Base-by-base conservation (phyloP, 2,797 vertebrate species). In the Clarias platycephalus region DNA sequence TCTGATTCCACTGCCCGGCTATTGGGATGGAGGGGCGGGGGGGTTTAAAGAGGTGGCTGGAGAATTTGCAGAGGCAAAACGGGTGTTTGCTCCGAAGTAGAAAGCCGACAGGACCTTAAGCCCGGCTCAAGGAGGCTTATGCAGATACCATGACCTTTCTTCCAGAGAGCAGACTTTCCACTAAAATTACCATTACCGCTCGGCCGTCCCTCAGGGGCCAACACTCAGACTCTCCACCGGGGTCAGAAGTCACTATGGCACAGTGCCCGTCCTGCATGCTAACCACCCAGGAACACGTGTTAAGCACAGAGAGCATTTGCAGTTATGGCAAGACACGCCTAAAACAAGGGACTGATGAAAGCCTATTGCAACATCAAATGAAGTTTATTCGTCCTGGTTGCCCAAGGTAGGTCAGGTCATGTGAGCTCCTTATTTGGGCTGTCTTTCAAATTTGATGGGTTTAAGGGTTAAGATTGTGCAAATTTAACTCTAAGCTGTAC, bases 141-240 rank as follows among this genome's bases (percentile, higher is more conserved):
- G 96, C 94, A 98, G 96, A 97, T 97, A 93, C 95, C 94, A 92
- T 97, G 97, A 98, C 97, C 96, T 98, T 98, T 98, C 96, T 96
- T 95, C 95, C 94, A 95, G 93, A 94, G 94, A 96, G 94, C 94
- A 97, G 95, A 96, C 97, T 97, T 98, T 96, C 96, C 96, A 97
- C 95, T 96, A 95, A 97, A 96, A 97, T 98, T 97, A 95, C 95
- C 95, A 96, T 97, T 96, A 97, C 94, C 96, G 93, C 93, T 90
- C 84, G 78, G 87, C 90, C 89, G 89, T 95, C 96, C 96, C 96
- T 91, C 91, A 72, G 94, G 96, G 95, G 93, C 88, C 88, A 81
- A 86, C 90, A 91, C 92, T 93, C 95, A 94, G 93, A 91, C 76
- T 86, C 31, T 92, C 90, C 90, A 92, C 91, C 92, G 91, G 95